These are phyloP conservation scores for Sorex araneus DNA, from an alignment of 2,113 vertebrate species.

Conservation along the genomic window DNA sequence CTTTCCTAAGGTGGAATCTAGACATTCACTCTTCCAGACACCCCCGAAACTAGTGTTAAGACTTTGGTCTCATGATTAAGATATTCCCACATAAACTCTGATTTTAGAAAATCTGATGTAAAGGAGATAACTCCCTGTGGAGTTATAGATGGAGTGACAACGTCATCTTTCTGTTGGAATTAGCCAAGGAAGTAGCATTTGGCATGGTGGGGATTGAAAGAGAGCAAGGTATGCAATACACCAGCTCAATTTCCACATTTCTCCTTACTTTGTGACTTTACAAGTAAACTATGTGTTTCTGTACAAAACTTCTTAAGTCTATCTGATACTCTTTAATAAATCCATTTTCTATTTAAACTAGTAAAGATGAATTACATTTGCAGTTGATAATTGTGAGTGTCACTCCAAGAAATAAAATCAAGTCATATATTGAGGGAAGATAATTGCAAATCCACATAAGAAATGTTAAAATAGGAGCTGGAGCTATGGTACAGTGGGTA, in stretches of 20 bases:
- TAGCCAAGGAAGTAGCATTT: neutral
- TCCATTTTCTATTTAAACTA: conserved; percentile 13
- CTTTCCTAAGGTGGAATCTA: neutral
- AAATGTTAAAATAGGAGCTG: neutral
- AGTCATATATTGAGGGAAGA: conserved; percentile 20
- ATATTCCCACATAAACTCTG: neutral
- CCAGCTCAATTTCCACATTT: neutral
- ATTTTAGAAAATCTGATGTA: neutral
- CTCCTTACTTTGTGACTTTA: neutral
- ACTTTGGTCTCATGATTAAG: neutral
- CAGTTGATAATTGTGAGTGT: conserved; percentile 33
- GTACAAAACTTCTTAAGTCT: neutral
- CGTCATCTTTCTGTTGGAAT: neutral
- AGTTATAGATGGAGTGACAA: neutral
- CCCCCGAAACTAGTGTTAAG: neutral
- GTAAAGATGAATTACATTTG: conserved; percentile 27
- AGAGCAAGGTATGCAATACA: neutral
- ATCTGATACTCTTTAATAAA: neutral
- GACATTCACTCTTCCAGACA: neutral
- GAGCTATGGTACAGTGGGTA: neutral
- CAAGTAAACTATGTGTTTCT: neutral
- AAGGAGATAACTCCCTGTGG: neutral
- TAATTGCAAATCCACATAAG: conserved; percentile 10
- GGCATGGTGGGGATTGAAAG: accelerated
- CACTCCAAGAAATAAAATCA: neutral